Conservation (phyloP, 2,888 invertebrate genomes). For the Strigamia transsilvanica region DNA sequence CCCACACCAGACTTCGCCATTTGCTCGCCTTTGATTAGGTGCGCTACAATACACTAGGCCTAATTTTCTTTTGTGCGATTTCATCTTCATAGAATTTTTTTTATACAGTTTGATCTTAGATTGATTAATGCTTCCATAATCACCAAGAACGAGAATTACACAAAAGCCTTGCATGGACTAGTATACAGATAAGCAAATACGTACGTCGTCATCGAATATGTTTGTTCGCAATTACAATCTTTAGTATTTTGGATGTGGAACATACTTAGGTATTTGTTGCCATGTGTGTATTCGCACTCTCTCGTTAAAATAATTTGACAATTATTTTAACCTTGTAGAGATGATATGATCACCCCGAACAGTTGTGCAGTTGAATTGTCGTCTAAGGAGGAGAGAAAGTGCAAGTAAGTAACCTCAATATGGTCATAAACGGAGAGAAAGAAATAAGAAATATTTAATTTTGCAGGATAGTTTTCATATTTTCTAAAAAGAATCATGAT, state of each 20-base stretch:
- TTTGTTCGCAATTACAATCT: background rate
- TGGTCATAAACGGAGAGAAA: background rate
- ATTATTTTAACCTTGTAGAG: background rate
- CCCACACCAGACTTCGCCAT: background rate
- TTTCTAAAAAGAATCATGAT: background rate
- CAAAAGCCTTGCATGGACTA: background rate
- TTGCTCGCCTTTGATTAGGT: conserved; percentile 20
- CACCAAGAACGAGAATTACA: background rate
- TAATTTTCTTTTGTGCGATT: conserved; percentile 20
- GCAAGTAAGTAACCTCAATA: background rate
- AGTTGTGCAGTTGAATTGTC: background rate
- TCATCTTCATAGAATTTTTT: background rate
- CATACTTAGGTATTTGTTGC: conserved; percentile 10
- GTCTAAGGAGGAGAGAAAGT: background rate
- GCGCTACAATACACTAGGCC: conserved; percentile 1
- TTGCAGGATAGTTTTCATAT: background rate
- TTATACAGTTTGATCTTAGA: background rate
- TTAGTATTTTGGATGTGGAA: background rate
- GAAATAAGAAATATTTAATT: background rate
- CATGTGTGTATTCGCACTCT: background rate
- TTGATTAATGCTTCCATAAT: conserved; percentile 15
- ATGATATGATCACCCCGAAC: background rate
- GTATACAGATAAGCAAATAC: background rate
- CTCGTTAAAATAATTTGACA: background rate
- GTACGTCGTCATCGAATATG: background rate